These are phyloP conservation scores for Vespertilio murinus DNA, from an alignment of 2,797 vertebrate species.

Conservation along the genomic window DNA sequence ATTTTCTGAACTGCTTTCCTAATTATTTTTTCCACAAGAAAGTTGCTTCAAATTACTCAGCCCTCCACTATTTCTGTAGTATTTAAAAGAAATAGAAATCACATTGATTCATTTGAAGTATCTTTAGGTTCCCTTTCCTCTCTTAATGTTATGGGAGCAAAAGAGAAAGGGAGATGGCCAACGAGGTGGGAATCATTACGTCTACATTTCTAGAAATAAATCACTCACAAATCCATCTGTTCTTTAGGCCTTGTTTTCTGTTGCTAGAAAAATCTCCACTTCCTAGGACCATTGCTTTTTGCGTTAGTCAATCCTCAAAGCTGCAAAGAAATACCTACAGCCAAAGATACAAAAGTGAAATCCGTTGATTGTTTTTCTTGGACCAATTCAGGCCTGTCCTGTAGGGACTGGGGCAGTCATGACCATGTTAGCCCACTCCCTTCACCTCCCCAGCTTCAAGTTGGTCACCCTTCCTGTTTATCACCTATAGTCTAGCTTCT, in stretches of 20 bases:
- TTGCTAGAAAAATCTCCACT: background rate
- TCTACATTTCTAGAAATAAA: background rate
- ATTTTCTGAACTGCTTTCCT: background rate
- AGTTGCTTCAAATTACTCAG: background rate
- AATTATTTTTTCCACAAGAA: background rate
- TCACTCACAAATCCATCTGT: background rate
- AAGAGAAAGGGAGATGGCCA: background rate
- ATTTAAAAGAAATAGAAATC: background rate
- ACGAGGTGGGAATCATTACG: background rate
- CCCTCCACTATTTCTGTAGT: background rate
- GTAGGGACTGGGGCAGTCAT: background rate
- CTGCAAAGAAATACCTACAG: background rate
- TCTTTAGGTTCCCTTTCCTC: background rate
- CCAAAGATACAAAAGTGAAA: background rate
- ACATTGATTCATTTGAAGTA: background rate
- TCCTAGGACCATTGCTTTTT: background rate
- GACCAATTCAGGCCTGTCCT: background rate
- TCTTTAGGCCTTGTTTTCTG: background rate
- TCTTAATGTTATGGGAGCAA: background rate
- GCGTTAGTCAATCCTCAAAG: background rate
- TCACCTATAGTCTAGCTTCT: background rate
- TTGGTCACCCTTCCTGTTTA: background rate
- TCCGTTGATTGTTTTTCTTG: background rate
- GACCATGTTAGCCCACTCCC: background rate
- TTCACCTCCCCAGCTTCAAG: background rate